Conservation (phyloP, 92 coral and sea anemone species). For the Meandrina meandrites region DNA sequence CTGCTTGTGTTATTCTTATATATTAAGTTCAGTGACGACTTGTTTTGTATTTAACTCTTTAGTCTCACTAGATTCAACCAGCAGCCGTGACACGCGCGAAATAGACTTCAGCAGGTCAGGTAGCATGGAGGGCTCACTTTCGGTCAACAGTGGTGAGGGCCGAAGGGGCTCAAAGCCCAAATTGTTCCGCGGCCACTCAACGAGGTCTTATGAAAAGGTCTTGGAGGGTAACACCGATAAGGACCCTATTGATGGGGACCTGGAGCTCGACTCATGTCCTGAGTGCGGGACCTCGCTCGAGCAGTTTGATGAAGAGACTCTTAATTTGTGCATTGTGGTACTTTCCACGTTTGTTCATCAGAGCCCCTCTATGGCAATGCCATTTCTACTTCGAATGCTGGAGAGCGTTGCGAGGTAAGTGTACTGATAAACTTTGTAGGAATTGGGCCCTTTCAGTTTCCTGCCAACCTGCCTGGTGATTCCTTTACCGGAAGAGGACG, state of each 20-base stretch:
- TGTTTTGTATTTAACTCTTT: neutral
- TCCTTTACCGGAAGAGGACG: neutral
- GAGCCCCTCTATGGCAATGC: constrained; percentile 97
- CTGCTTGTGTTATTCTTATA: neutral
- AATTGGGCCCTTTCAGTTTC: neutral
- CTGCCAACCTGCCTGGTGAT: neutral
- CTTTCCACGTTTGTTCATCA: constrained; percentile 96
- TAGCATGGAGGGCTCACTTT: constrained; percentile 58
- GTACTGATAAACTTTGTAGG: neutral
- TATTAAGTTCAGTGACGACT: neutral
- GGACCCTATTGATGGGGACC: constrained; percentile 69
- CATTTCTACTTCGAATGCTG: constrained; percentile 83
- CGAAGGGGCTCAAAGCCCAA: constrained; percentile 64
- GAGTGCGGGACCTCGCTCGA: constrained; percentile 91
- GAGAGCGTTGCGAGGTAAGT: constrained; percentile 93
- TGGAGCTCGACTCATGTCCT: constrained; percentile 85
- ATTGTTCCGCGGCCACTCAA: constrained; percentile 66
- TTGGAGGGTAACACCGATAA: constrained; percentile 61
- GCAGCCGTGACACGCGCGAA: constrained; percentile 64
- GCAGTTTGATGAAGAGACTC: constrained; percentile 97
- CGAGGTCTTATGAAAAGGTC: constrained; percentile 74
- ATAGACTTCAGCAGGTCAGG: constrained; percentile 23
- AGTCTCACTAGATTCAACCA: constrained; percentile 71
- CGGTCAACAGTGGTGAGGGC: constrained; percentile 41
- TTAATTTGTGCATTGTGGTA: constrained; percentile 90